These are phyloP conservation scores for Caenorhabditis latens DNA, from an alignment of 1,140 invertebrate species.

Conservation along the genomic window DNA sequence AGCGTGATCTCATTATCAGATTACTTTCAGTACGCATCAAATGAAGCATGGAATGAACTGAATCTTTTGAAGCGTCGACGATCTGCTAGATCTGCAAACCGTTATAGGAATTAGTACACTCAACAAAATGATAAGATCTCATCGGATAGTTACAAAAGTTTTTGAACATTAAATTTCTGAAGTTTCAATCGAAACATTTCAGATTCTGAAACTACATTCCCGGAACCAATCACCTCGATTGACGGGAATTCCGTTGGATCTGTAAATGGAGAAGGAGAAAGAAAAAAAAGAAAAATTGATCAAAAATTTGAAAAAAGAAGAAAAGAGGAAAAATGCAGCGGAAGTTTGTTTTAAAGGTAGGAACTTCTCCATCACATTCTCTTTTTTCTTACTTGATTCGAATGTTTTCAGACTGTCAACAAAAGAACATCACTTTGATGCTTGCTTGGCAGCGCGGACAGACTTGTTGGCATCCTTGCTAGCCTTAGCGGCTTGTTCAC, in stretches of 20 bases:
- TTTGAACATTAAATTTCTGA: not conserved
- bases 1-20: not conserved
- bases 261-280: not conserved
- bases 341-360: not conserved
- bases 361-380: not conserved
- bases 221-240: not conserved
- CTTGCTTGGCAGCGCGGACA: conserved; percentile 69
- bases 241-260: not conserved
- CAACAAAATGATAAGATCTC: not conserved
- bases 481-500: conserved; percentile 94
- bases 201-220: not conserved
- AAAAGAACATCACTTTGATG: too few relatives aligned
- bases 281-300: not conserved
- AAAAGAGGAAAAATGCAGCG: not conserved
- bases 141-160: not conserved
- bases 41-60: not conserved
- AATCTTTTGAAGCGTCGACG: conserved; percentile 6
- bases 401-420: conserved; percentile 2
- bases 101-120: not conserved
- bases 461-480: conserved; percentile 76
- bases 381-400: not conserved
- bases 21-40: conserved; percentile 4
- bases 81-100: not conserved
- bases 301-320: not conserved
- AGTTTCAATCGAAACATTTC: not conserved